phyloP scores from a whole-genome alignment of 1,140 invertebrate genomes.

The Hydropsyche tenuis region DNA sequence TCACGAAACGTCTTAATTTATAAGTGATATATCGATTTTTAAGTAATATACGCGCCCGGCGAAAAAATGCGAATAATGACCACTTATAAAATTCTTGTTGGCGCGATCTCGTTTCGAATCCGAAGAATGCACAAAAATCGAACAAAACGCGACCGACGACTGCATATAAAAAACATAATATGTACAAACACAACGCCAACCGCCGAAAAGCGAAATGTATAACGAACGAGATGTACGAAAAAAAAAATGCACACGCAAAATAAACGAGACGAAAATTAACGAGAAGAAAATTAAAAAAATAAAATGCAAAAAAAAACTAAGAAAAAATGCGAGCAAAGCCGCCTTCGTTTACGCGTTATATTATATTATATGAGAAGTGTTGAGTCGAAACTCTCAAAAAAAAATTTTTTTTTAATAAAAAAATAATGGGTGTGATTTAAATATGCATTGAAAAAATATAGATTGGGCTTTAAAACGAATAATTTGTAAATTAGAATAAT shows the following conservation, averaged over 20 bases:
- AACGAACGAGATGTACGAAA: slow-evolving; percentile 12
- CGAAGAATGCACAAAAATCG: slow-evolving; percentile 34
- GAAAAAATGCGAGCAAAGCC: too few relatives aligned
- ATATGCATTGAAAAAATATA: too few relatives aligned
- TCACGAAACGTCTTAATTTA: not conserved
- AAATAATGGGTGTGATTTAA: too few relatives aligned
- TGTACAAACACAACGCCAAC: not conserved
- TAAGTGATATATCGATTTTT: slow-evolving; percentile 20
- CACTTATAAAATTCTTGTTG: slow-evolving; percentile 26
- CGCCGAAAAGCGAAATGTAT: not conserved
- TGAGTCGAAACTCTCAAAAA: too few relatives aligned
- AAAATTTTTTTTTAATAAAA: too few relatives aligned
- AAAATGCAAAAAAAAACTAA: not conserved
- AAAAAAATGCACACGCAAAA: not conserved
- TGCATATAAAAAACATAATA: not conserved
- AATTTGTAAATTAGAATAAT: too few relatives aligned
- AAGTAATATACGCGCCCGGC: slow-evolving; percentile 6
- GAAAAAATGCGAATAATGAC: slow-evolving; percentile 23
- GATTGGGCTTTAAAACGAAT: too few relatives aligned
- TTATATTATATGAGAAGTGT: too few relatives aligned
- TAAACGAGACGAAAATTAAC: slow-evolving; percentile 19
- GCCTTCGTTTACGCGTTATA: too few relatives aligned
- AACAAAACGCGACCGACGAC: too few relatives aligned
- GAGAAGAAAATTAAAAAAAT: slow-evolving; percentile 4
- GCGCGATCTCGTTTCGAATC: slow-evolving; percentile 36